Evolutionary conservation across 2,113 vertebrate species (phyloP).

Genomic region (Donacobius atricapilla): DNA sequence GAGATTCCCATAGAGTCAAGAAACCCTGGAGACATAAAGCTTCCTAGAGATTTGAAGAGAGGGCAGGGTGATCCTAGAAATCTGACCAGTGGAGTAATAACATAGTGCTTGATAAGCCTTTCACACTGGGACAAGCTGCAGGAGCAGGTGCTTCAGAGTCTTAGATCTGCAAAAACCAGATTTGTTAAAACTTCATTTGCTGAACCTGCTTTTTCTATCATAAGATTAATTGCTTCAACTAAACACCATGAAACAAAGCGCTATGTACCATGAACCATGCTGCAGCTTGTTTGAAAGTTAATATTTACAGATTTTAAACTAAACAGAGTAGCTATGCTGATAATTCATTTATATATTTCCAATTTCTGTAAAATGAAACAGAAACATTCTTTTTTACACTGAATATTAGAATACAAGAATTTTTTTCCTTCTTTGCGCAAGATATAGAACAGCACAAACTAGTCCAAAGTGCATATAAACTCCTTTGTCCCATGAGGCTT

Average conservation of each 20-base stretch:
- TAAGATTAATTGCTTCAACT: slow-evolving; percentile 30
- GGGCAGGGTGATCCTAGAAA: not conserved
- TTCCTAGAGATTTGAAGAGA: not conserved
- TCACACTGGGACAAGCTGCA: not conserved
- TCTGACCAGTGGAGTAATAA: not conserved
- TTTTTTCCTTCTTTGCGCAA: not conserved
- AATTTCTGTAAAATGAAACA: not conserved
- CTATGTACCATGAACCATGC: not conserved
- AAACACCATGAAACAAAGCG: not conserved
- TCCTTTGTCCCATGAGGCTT: not conserved
- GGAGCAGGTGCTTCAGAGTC: slow-evolving; percentile 35
- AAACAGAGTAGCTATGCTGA: not conserved
- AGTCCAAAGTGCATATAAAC: not conserved
- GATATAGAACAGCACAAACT: not conserved
- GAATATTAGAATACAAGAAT: not conserved
- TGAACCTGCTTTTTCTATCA: not conserved
- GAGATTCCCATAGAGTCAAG: not conserved
- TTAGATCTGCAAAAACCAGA: not conserved
- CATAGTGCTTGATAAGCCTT: slow-evolving; percentile 2
- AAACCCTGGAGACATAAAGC: not conserved
- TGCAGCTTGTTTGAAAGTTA: not conserved
- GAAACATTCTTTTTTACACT: not conserved
- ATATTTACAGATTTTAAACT: not conserved
- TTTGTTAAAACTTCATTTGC: slow-evolving; percentile 25
- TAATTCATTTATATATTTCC: not conserved